Evolutionary conservation across 2,797 vertebrate species (phyloP).

Genomic region (Tiaroga cobitis): DNA sequence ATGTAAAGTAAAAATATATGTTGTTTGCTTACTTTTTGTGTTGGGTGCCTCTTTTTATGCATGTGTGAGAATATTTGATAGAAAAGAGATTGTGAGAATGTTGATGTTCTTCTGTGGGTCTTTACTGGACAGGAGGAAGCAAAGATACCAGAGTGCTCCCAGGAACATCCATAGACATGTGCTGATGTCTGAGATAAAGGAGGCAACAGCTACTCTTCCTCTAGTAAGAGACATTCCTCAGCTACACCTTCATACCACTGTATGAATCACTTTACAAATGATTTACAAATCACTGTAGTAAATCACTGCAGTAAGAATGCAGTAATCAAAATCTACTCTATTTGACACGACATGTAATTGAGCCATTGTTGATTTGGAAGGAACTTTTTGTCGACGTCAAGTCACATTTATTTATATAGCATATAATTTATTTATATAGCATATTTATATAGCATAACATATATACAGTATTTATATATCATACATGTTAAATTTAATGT

Average conservation of each 20-base stretch:
- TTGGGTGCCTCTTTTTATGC: background rate
- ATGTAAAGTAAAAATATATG: background rate
- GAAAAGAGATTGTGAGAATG: background rate
- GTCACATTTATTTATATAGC: no score
- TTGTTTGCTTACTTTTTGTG: background rate
- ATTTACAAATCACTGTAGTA: no score
- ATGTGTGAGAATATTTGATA: background rate
- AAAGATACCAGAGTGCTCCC: slow-evolving; percentile 92
- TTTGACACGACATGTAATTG: background rate
- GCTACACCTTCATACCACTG: background rate
- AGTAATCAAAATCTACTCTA: background rate
- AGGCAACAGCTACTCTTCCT: slow-evolving; percentile 87
- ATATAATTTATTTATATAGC: no score
- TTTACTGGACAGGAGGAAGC: slow-evolving; percentile 82
- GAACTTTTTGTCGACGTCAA: no score
- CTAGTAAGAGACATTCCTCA: slow-evolving; percentile 78
- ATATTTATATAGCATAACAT: no score
- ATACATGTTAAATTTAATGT: no score
- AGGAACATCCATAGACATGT: slow-evolving; percentile 94
- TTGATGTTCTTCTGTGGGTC: background rate
- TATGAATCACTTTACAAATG: no score
- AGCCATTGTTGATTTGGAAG: background rate
- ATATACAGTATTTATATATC: no score
- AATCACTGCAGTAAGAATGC: background rate
- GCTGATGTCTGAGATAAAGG: slow-evolving; percentile 94